Percentiles rank a stretch among this genome's conserved stretches.
These are phyloP conservation scores for Toxotes lorentzi DNA, from an alignment of 2,797 vertebrate species.

Conservation along the genomic window DNA sequence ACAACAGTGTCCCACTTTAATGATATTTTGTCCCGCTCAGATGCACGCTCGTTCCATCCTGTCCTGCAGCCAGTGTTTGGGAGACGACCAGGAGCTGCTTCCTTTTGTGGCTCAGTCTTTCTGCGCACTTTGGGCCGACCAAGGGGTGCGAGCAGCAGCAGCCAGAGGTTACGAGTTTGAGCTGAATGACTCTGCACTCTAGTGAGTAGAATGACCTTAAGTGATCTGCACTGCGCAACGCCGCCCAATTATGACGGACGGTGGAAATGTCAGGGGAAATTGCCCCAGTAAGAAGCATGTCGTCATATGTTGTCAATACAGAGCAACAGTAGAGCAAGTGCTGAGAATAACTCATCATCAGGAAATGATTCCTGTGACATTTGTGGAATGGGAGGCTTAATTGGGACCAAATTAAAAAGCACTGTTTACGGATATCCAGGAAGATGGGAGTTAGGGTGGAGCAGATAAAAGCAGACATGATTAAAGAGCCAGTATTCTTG, in stretches of 20 bases:
- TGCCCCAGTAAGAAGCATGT: constrained; percentile 19
- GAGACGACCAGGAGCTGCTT: constrained; percentile 82
- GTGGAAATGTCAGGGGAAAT: constrained; percentile 63
- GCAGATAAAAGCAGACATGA: constrained; percentile 25
- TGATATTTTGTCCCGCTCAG: constrained; percentile 52
- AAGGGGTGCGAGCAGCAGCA: constrained; percentile 77
- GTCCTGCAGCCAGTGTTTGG: constrained; percentile 83
- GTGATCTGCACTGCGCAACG: constrained; percentile 2
- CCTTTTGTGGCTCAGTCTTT: constrained; percentile 84
- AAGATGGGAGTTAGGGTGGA: neutral
- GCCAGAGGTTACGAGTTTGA: constrained; percentile 83
- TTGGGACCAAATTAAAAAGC: constrained; percentile 52
- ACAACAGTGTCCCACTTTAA: neutral
- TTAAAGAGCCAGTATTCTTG: constrained; percentile 19
- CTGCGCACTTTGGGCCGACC: constrained; percentile 84
- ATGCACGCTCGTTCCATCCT: constrained; percentile 82
- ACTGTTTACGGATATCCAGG: constrained; percentile 41
- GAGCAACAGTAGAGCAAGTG: constrained; percentile 13
- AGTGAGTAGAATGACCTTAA: constrained; percentile 81
- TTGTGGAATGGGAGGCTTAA: constrained; percentile 54
- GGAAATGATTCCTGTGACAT: constrained; percentile 70
- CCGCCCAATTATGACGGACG: constrained; percentile 32
- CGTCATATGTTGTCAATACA: constrained; percentile 43
- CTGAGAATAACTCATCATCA: constrained; percentile 36
- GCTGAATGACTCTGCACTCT: constrained; percentile 88